Evolutionary conservation across 2,888 invertebrate species (phyloP).

Genomic region (Tipula vernalis): DNA sequence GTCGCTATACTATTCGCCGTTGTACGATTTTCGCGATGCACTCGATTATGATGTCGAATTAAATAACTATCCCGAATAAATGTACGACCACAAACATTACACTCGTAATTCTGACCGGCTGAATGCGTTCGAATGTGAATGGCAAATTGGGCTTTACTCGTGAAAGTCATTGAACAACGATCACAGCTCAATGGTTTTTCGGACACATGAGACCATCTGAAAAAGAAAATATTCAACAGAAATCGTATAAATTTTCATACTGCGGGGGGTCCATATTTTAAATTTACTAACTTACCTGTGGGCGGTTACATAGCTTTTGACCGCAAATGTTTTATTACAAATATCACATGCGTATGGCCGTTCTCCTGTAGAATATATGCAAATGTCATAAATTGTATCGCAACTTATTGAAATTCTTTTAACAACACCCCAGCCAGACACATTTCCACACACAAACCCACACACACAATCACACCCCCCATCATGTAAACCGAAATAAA

Average conservation of each 20-base stretch:
- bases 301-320: slow-evolving; percentile 68
- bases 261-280: background rate
- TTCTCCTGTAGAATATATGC: slow-evolving; percentile 42
- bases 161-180: slow-evolving; percentile 59
- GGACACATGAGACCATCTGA: slow-evolving; percentile 63
- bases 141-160: slow-evolving; percentile 61
- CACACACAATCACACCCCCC: background rate
- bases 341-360: slow-evolving; percentile 67
- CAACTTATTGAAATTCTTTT: background rate
- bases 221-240: slow-evolving; percentile 11
- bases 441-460: background rate
- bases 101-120: slow-evolving; percentile 56
- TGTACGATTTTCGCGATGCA: slow-evolving; percentile 51
- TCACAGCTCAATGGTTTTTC: slow-evolving; percentile 62
- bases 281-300: slow-evolving; percentile 40
- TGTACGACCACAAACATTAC: slow-evolving; percentile 58
- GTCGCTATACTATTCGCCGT: slow-evolving; percentile 43
- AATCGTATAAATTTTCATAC: background rate
- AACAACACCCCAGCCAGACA: background rate
- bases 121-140: slow-evolving; percentile 64
- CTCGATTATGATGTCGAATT: slow-evolving; percentile 62
- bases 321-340: slow-evolving; percentile 67
- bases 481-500: background rate
- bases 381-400: background rate
- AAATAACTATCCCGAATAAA: slow-evolving; percentile 68